Evolutionary conservation across 2,113 vertebrate species (phyloP), one percentile per base, ranked within the genome.

Genomic region (Oceanites oceanicus): DNA sequence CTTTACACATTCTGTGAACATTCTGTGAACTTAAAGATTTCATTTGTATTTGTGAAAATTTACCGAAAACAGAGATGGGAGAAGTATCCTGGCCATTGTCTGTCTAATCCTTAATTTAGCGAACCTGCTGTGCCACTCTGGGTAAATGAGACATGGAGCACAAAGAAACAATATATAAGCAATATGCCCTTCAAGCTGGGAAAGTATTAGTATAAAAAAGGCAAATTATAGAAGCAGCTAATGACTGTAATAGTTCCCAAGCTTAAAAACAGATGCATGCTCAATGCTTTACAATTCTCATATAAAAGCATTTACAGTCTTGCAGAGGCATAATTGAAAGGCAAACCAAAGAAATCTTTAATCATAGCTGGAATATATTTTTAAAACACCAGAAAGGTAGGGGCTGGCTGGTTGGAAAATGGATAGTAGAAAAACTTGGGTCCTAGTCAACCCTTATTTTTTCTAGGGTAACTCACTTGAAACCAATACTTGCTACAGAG

Each of bases 321-420:
- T 91, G 59, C 58, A 79, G 83, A 88, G 62, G 81, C 56, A 49
- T 74, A 96, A 96, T 32, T 94, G 79, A 90, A 93, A 84, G 10
- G 68, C 36, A 91, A 90, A 93, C 94, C 59, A 92, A 88, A 93
- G 13, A 80, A 93, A 63, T 21, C 49, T 96, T 97, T 96, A 86
- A 56, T 86, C 26, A 75, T 32, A 74, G 59, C 6, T 18, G 10
- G 58, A 96, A 30, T 6, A 13, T 59, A 67, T 36, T 92, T 79
- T 66, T 75, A 73, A 90, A 92, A 47, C 8, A 58, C 20, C 30
- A 59, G 45, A 73, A 91, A 73, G 25, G 20, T 63, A 36, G 13
- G 12, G 21, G 7, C n/a, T 85, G 59, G 7, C 53, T 73, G 5
- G 4, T 50, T 45, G 21, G 56, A 55, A 78, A 78, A 68, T 44